These are phyloP conservation scores for Drosophila nigromelanica DNA, from an alignment of 1,140 invertebrate species.

Conservation along the genomic window DNA sequence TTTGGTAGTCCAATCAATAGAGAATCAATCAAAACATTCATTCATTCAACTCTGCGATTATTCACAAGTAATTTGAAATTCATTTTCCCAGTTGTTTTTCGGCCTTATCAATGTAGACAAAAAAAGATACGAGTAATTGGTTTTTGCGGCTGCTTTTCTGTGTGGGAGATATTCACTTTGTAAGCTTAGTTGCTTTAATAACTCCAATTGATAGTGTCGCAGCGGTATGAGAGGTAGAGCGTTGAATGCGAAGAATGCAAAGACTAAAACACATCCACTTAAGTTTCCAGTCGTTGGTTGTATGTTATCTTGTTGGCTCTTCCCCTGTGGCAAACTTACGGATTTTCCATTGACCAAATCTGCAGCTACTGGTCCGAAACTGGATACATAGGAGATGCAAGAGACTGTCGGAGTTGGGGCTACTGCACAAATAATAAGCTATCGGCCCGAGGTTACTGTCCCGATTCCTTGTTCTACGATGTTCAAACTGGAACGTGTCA, in stretches of 20 bases:
- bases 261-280: conserved; percentile 38
- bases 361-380: conserved; percentile 38
- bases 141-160: not conserved
- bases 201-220: not conserved
- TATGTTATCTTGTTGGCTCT: not conserved
- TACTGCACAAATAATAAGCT: conserved; percentile 42
- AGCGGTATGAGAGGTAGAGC: conserved; percentile 45
- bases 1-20: not conserved
- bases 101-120: conserved; percentile 16
- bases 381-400: conserved; percentile 43
- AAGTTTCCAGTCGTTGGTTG: conserved; percentile 29
- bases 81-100: conserved; percentile 1
- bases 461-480: conserved; percentile 22
- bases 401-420: conserved; percentile 45
- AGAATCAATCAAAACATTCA: not conserved
- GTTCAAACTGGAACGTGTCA: conserved; percentile 35
- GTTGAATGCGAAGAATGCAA: not conserved
- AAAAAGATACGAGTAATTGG: conserved; percentile 9
- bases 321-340: not conserved
- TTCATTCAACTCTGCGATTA: not conserved
- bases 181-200: conserved; percentile 1
- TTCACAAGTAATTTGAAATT: not conserved
- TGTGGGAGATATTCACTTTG: not conserved
- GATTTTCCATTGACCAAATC: conserved; percentile 32
- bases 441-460: conserved; percentile 4